phyloP scores from a whole-genome alignment of 2,113 vertebrate species.

The Chroicocephalus ridibundus region DNA sequence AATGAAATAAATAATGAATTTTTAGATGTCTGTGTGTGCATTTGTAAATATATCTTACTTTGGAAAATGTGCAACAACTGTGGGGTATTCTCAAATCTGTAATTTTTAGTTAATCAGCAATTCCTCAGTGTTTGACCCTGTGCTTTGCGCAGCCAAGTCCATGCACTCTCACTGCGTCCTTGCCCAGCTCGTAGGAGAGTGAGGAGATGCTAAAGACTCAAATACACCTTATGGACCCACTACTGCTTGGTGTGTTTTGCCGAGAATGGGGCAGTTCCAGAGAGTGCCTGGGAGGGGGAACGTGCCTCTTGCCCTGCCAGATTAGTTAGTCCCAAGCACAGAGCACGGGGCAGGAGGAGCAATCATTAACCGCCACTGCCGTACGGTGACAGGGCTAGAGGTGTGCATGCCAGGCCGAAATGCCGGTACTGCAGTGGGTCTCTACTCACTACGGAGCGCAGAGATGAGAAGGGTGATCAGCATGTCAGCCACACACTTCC shows the following conservation, averaged over 20 bases:
- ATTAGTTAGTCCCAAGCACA: background rate
- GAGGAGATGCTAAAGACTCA: background rate
- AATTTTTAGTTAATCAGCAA: background rate
- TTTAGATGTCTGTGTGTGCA: background rate
- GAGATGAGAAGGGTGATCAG: background rate
- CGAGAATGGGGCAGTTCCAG: background rate
- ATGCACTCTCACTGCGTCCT: background rate
- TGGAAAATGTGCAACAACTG: background rate
- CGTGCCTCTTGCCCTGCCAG: background rate
- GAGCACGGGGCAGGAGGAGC: background rate
- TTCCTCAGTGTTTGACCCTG: background rate
- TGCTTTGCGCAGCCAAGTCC: background rate
- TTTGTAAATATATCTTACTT: background rate
- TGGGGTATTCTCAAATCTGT: background rate
- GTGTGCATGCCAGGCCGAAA: rapidly evolving
- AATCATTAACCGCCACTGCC: background rate
- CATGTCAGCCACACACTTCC: background rate
- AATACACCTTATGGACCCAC: background rate
- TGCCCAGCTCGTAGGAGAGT: background rate
- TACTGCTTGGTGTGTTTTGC: background rate
- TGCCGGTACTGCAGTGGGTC: background rate
- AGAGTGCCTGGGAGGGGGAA: background rate
- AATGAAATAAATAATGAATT: background rate
- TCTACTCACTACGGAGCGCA: background rate
- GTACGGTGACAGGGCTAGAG: background rate